phyloP scores from a whole-genome alignment of 2,888 invertebrate genomes.

The Diarsia mendica region DNA sequence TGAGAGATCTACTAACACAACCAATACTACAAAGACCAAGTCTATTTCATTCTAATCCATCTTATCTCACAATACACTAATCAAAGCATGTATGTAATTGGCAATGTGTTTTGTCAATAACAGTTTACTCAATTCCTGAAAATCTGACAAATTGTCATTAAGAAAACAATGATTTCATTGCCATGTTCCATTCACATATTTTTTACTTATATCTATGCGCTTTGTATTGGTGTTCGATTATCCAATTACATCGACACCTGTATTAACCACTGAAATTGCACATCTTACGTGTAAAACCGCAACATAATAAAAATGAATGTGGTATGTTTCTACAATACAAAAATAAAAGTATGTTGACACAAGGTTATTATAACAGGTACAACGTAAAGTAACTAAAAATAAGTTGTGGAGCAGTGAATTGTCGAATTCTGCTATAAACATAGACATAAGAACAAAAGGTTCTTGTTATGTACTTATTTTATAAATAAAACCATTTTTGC shows the following conservation, averaged over 20 bases:
- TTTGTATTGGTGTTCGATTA: slow-evolving; percentile 24
- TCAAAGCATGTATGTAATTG: slow-evolving; percentile 31
- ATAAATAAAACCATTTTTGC: slow-evolving; percentile 15
- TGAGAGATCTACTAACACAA: slow-evolving; percentile 81
- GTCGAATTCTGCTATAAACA: slow-evolving; percentile 36
- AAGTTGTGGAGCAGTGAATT: slow-evolving; percentile 42
- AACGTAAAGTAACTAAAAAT: slow-evolving; percentile 65
- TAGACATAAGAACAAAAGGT: slow-evolving; percentile 58
- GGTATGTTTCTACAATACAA: slow-evolving; percentile 45
- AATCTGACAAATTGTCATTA: slow-evolving; percentile 40
- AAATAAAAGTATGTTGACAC: slow-evolving; percentile 47
- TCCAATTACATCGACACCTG: slow-evolving; percentile 32
- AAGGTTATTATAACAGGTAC: slow-evolving; percentile 66
- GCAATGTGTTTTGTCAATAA: slow-evolving; percentile 43
- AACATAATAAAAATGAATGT: slow-evolving; percentile 34
- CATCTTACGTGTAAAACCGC: slow-evolving; percentile 41
- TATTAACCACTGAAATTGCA: slow-evolving; percentile 59
- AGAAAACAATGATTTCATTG: slow-evolving; percentile 47
- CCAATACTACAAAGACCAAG: slow-evolving; percentile 69
- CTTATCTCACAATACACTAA: slow-evolving; percentile 43
- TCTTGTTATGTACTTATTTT: slow-evolving; percentile 18
- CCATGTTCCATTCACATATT: slow-evolving; percentile 35
- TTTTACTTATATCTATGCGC: slow-evolving; percentile 37
- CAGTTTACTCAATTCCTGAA: slow-evolving; percentile 34
- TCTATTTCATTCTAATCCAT: slow-evolving; percentile 42